phyloP scores from a whole-genome alignment of 2,888 invertebrate genomes.

The Cheilosia scutellata region DNA sequence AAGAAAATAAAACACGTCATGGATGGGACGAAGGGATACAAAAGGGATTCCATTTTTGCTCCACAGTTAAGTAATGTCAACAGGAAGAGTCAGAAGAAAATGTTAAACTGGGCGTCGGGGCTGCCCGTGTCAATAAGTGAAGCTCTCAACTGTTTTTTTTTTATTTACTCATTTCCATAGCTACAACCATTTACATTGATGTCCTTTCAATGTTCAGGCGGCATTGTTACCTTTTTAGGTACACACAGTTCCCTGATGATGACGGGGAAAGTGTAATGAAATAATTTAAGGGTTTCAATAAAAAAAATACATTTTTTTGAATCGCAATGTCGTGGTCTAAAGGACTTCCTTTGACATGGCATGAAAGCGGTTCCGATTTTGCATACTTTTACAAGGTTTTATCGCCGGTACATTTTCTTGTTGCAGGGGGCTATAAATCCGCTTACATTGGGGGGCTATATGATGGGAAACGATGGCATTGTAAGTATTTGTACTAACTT shows the following conservation, averaged over 20 bases:
- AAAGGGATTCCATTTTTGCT: constrained; percentile 52
- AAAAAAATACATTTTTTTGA: constrained; percentile 28
- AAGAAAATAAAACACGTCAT: constrained; percentile 28
- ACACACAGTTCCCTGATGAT: not conserved
- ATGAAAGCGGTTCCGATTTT: constrained; percentile 42
- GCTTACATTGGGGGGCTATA: too few relatives aligned
- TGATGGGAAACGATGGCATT: not conserved
- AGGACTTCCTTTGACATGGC: constrained; percentile 45
- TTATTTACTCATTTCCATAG: not conserved
- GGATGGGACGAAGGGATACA: constrained; percentile 7
- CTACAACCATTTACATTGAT: constrained; percentile 32
- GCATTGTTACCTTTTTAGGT: constrained; percentile 40
- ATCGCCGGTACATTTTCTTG: constrained; percentile 5
- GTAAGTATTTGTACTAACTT: too few relatives aligned
- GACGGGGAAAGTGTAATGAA: constrained; percentile 42
- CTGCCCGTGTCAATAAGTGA: constrained; percentile 45
- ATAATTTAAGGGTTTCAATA: constrained; percentile 55
- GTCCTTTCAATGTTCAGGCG: constrained; percentile 55
- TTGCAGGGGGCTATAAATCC: not conserved
- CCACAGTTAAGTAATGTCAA: constrained; percentile 34
- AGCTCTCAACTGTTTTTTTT: constrained; percentile 13
- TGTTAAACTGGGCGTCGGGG: constrained; percentile 12
- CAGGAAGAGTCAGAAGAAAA: constrained; percentile 32
- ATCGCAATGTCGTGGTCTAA: constrained; percentile 33
- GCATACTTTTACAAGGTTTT: constrained; percentile 41